Conservation (phyloP, 2,113 vertebrate species). For the Circaetus cinerascens region DNA sequence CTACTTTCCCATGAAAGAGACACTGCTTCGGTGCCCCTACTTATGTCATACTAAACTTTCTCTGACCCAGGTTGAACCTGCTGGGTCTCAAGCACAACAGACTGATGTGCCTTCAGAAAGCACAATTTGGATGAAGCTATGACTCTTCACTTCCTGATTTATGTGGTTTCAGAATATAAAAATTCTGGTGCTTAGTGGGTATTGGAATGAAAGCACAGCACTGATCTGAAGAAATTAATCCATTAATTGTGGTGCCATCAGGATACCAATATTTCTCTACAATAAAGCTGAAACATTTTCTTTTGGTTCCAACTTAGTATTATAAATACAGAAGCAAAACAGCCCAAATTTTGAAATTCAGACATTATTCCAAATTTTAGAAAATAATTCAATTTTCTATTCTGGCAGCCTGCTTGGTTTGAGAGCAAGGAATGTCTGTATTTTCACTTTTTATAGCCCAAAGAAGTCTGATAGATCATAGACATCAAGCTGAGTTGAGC, state of each 20-base stretch:
- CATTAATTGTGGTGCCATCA: neutral
- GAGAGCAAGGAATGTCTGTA: neutral
- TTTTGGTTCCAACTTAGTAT: neutral
- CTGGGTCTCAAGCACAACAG: neutral
- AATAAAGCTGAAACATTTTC: neutral
- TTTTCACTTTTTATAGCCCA: neutral
- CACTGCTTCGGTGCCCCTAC: neutral
- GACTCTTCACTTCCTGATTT: neutral
- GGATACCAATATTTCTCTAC: neutral
- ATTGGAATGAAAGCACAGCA: neutral
- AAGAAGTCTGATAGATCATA: neutral
- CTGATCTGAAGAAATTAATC: neutral
- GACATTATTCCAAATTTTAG: neutral
- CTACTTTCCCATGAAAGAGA: neutral
- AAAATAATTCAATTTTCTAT: neutral
- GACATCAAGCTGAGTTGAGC: neutral
- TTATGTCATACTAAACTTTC: neutral
- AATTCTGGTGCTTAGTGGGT: neutral
- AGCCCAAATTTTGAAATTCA: neutral
- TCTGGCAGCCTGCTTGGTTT: neutral
- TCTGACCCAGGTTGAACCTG: neutral
- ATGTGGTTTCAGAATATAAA: neutral
- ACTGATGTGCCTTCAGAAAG: neutral
- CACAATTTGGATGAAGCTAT: neutral
- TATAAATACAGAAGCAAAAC: neutral